A percentile compares a stretch with the other conserved stretches of the same genome.
Conservation (phyloP, 2,113 vertebrate genomes). For the Andinoacara biseriatus region DNA sequence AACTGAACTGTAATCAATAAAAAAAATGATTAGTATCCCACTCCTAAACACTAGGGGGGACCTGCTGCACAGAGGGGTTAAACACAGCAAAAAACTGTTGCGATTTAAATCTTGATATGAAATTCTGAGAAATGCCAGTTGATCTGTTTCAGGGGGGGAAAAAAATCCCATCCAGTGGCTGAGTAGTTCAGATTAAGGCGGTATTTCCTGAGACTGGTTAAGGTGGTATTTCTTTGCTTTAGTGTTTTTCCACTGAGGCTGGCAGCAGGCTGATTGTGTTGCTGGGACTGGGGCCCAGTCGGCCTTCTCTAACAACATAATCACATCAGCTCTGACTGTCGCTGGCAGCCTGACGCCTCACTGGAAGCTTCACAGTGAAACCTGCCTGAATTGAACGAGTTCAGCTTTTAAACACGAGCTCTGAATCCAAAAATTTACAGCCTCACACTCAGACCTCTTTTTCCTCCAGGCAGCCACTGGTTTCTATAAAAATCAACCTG, state of each 20-base stretch:
- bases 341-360: conserved; percentile 16
- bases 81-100: not conserved
- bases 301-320: conserved; percentile 15
- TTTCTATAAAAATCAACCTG: not conserved
- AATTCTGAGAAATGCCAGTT: too few relatives aligned
- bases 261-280: conserved; percentile 10
- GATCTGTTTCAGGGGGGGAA: not conserved
- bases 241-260: not conserved
- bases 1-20: not conserved
- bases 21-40: not conserved
- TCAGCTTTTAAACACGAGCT: conserved; percentile 7
- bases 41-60: not conserved
- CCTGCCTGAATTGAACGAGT: not conserved
- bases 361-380: conserved; percentile 13
- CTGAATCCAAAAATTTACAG: conserved; percentile 5
- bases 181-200: not conserved
- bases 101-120: not conserved
- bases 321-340: conserved; percentile 9
- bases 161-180: not conserved
- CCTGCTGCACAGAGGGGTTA: rapidly evolving
- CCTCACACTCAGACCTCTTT: not conserved
- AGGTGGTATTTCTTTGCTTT: not conserved
- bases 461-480: not conserved
- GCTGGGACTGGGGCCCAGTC: conserved; percentile 5
- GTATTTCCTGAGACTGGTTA: not conserved